Base-by-base conservation (phyloP, 2,113 vertebrate genomes). In the Perca schrenkii region DNA sequence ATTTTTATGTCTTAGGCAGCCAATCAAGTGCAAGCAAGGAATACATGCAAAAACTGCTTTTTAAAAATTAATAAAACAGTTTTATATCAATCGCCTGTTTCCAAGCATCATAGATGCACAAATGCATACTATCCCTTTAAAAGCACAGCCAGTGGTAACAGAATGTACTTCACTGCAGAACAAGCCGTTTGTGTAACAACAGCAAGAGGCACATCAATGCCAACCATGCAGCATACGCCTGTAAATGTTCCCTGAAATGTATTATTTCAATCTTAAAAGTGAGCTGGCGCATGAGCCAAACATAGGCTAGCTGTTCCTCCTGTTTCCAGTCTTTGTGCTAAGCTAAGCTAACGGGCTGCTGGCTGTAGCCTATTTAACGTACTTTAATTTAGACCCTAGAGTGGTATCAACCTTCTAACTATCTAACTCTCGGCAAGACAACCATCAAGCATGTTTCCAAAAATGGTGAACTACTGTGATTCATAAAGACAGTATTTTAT, bases 1-100 rank as follows among this genome's bases (percentile, higher is more conserved):
- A 83, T 86, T 58, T 73, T 66, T 36, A 62, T 16, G 22, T 65
- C 25, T 74, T 19, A 54, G 31, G 49, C 61, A 81, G 64, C 46
- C 5, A 52, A 50, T 50, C 22, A 78, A 65, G 56, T 66, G 52
- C 36, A 64, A 80, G 60, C 63, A 74, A 54, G 53, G 19, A n/a
- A n/a, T 14, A 43, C 25, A 81, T 74, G 46, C 28, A 28, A 46
- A 57, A 67, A 63, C n/a, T 13, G 0, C 3, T 34, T 16, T 11
- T 71, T 28, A 0, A 16, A 54, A 77, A 60, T 31, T 1, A 17
- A 31, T 77, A 13, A 54, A 36, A 68, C 6, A 6, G 2, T 58
- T 71, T 43, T 52, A 15, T 67, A 61, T 63, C 3, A 61, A 58
- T 56, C 40, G 40, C 7, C 43, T 52, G 28, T 62, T n/a, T 66